Conservation (phyloP, 1,140 invertebrate genomes). For the Idris sp. region DNA sequence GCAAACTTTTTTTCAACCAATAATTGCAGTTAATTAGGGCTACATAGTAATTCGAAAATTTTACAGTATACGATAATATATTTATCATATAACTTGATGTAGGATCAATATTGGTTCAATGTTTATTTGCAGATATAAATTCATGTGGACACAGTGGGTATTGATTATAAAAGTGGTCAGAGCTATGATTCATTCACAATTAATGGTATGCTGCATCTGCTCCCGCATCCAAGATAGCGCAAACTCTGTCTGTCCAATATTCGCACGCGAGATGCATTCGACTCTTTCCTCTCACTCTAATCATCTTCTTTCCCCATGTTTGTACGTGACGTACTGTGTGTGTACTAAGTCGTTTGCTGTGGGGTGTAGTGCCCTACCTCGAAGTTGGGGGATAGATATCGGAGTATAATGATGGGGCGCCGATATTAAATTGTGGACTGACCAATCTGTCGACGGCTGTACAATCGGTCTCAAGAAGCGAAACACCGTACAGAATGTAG, state of each 20-base stretch:
- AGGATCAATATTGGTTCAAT: too few relatives aligned
- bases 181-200: conserved; percentile 52
- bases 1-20: too few relatives aligned
- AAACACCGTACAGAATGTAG: conserved; percentile 23
- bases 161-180: conserved; percentile 63
- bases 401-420: conserved; percentile 64
- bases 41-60: too few relatives aligned
- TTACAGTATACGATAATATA: too few relatives aligned
- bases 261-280: conserved; percentile 23
- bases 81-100: too few relatives aligned
- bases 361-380: conserved; percentile 38
- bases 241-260: conserved; percentile 6
- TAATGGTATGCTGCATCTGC: conserved; percentile 71
- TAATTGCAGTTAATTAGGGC: too few relatives aligned
- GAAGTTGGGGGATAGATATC: conserved; percentile 56
- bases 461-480: conserved; percentile 37
- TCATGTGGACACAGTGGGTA: too few relatives aligned
- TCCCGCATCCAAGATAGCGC: conserved; percentile 57
- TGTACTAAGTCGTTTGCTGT: conserved; percentile 11
- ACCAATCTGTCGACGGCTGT: conserved; percentile 67
- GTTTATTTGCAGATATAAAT: too few relatives aligned
- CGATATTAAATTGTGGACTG: conserved; percentile 72
- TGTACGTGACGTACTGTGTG: conserved; percentile 14
- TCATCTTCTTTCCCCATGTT: conserved; percentile 39
- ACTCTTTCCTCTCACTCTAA: conserved; percentile 16